Conservation (phyloP, 2,113 vertebrate species). For the Riparia riparia region DNA sequence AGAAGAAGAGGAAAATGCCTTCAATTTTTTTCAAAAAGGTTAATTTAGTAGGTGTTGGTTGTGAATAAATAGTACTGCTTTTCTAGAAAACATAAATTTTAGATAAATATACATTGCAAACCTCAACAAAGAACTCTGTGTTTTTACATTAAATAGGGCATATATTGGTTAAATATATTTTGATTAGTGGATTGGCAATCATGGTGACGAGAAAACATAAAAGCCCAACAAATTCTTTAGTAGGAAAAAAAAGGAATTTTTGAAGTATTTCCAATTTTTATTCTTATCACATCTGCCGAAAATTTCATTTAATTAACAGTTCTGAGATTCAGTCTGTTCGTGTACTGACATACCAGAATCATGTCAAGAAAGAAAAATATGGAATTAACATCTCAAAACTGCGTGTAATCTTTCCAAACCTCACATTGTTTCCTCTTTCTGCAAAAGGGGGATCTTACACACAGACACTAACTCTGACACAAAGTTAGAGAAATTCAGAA, state of each 20-base stretch:
- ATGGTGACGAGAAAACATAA: constrained; percentile 23
- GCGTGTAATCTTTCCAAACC: neutral
- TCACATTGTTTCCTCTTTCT: neutral
- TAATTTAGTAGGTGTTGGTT: neutral
- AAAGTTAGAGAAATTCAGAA: neutral
- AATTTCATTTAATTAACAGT: constrained; percentile 38
- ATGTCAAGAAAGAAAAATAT: constrained; percentile 32
- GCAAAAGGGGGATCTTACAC: neutral
- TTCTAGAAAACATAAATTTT: neutral
- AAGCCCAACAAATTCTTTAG: neutral
- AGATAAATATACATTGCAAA: neutral
- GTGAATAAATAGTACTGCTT: neutral
- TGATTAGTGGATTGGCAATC: constrained; percentile 3
- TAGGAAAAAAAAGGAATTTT: neutral
- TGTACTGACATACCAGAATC: constrained; percentile 14
- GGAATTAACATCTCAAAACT: neutral
- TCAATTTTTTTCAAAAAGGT: neutral
- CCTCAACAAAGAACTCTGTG: neutral
- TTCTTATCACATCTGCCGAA: neutral
- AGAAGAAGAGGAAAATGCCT: neutral
- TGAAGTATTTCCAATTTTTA: constrained; percentile 30
- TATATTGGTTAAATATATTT: neutral
- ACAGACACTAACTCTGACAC: neutral
- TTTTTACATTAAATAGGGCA: neutral
- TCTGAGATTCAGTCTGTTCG: constrained; percentile 21